Evolutionary conservation across 2,888 invertebrate genomes (phyloP), one percentile per base, ranked within the genome.

Genomic region (Sarcophaga carnaria): DNA sequence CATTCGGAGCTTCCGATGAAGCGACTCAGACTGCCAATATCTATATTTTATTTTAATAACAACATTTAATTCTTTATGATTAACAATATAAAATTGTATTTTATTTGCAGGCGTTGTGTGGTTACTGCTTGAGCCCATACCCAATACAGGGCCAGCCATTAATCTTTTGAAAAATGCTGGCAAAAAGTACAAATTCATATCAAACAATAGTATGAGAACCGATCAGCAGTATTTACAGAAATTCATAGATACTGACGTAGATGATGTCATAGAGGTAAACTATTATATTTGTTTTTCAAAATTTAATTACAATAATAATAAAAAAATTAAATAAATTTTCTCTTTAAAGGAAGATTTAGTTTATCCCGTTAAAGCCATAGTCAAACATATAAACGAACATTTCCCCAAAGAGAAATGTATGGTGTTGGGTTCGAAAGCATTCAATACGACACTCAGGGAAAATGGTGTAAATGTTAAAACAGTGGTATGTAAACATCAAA

Each of bases 101-200:
- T 37, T 37, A 37, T 2, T 82, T 82, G 20, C 27, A 94, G 94
- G 94, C 75, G 94, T 94, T 6, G 70, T 94, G 60, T 94, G 94
- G 93, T 47, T 90, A 77, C 14, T 91, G 3, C 80, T 88, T 10
- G 88, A 89, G 2, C 90, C 91, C 1, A 92, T 94, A 45, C 90
- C 90, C 27, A 93, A 93, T 10, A 90, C 93, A 4, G 87, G 91
- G 0, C 89, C 91, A 4, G 90, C 92, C 0, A 87, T 94, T 8
- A 90, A 88, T 22, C 90, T 89, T 62, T 87, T 94, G 0, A 89
- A 91, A 76, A 87, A 90, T n/a, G 75, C 92, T 11, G 93, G 93
- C 0, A 94, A 94, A 88, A 89, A 89, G 64, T 88, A 93, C 20
- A 90, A 90, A 77, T 90, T 93, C 25, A 90, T 93, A 37, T 91